phyloP scores from a whole-genome alignment of 2,888 invertebrate genomes.

The Phragmatobia fuliginosa region DNA sequence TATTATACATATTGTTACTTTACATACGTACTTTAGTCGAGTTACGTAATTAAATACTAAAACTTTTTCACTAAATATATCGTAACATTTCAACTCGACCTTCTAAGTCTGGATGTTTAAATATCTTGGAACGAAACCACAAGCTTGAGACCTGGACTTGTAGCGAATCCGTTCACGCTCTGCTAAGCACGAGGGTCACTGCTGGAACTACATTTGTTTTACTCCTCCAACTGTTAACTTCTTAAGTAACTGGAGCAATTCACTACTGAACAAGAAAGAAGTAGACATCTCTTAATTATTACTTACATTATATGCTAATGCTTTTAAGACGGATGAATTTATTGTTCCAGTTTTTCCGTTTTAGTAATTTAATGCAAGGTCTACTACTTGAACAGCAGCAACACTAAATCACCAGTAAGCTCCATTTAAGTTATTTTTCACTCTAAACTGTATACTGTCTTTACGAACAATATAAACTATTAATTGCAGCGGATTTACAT shows the following conservation, averaged over 20 bases:
- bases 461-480: conserved; percentile 53
- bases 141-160: conserved; percentile 32
- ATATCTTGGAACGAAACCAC: conserved; percentile 23
- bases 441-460: conserved; percentile 41
- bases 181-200: conserved; percentile 38
- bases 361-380: conserved; percentile 32
- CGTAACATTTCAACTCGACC: neutral
- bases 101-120: neutral
- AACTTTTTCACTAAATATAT: conserved; percentile 19
- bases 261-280: conserved; percentile 30
- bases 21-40: conserved; percentile 23
- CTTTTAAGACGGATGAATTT: conserved; percentile 39
- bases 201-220: conserved; percentile 45
- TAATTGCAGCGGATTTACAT: neutral
- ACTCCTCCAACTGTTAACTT: conserved; percentile 41
- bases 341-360: conserved; percentile 49
- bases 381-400: conserved; percentile 9
- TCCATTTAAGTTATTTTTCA: conserved; percentile 29
- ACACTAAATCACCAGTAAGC: conserved; percentile 37
- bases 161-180: conserved; percentile 39
- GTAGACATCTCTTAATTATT: conserved; percentile 40
- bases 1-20: conserved; percentile 6
- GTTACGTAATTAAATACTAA: conserved; percentile 27
- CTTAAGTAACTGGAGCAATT: conserved; percentile 26
- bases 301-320: conserved; percentile 38